Conservation (phyloP, 1,140 invertebrate species). For the Homalodisca vitripennis region DNA sequence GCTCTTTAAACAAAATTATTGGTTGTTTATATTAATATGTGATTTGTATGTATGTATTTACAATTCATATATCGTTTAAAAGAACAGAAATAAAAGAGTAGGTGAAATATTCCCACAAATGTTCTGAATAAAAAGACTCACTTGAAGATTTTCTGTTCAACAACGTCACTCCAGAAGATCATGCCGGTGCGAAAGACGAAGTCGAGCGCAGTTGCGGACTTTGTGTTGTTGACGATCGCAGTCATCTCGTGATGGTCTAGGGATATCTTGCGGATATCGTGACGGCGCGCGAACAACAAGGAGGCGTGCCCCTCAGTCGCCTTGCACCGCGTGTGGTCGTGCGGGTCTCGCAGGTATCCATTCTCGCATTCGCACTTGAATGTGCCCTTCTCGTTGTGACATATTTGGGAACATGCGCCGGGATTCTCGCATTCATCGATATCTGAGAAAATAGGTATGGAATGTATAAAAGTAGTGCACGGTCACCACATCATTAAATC, state of each 20-base stretch:
- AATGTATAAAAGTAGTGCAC: too few species aligned
- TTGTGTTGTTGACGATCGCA: constrained; percentile 73
- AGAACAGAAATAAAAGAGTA: too few species aligned
- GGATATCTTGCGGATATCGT: constrained; percentile 76
- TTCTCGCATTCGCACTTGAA: constrained; percentile 90
- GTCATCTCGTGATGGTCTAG: constrained; percentile 86
- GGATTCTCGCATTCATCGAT: constrained; percentile 88
- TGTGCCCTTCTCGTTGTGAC: constrained; percentile 85
- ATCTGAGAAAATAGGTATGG: constrained; percentile 58
- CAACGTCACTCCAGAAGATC: constrained; percentile 87
- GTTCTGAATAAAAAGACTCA: too few species aligned
- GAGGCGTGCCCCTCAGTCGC: constrained; percentile 72
- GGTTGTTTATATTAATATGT: too few species aligned
- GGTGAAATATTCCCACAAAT: too few species aligned
- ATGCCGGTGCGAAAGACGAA: constrained; percentile 76
- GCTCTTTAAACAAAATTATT: constrained; percentile 61
- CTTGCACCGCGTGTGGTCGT: constrained; percentile 80
- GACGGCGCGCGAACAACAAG: constrained; percentile 78
- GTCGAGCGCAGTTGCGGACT: constrained; percentile 86
- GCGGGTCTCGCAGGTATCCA: constrained; percentile 84
- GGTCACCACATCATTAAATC: too few species aligned
- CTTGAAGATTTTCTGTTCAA: constrained; percentile 57
- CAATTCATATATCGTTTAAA: too few species aligned
- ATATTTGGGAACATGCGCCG: constrained; percentile 90
- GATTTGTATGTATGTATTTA: too few species aligned